phyloP scores from a whole-genome alignment of 2,888 invertebrate species.

The Corythucha ciliata region DNA sequence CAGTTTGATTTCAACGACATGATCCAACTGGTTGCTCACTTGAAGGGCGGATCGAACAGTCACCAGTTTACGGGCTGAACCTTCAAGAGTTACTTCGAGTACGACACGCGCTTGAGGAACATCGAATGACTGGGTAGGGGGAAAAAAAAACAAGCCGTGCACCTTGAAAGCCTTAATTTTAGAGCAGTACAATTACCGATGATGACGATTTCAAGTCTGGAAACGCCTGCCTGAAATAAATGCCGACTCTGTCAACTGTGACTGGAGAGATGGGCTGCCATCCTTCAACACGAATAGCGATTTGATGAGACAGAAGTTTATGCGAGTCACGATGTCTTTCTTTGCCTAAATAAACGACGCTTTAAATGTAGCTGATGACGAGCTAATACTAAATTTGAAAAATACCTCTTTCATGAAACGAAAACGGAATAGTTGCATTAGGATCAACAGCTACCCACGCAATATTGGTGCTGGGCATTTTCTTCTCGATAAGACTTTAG shows the following conservation, averaged over 20 bases:
- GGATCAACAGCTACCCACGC: constrained; percentile 65
- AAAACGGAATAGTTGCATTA: constrained; percentile 72
- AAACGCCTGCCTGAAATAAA: constrained; percentile 70
- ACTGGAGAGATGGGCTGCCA: constrained; percentile 83
- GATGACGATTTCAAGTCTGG: constrained; percentile 38
- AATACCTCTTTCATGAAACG: constrained; percentile 66
- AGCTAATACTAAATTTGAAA: neutral
- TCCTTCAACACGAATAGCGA: constrained; percentile 79
- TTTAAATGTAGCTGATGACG: neutral
- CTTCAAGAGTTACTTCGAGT: constrained; percentile 83
- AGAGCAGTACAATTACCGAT: constrained; percentile 1
- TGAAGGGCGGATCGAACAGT: constrained; percentile 84
- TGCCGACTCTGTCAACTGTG: constrained; percentile 90
- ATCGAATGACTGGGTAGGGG: constrained; percentile 30
- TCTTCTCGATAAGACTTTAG: no score
- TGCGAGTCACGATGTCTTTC: constrained; percentile 64
- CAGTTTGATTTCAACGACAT: constrained; percentile 61
- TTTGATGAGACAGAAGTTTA: constrained; percentile 70
- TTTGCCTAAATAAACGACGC: constrained; percentile 44
- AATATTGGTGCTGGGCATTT: constrained; percentile 39
- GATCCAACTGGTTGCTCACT: constrained; percentile 64
- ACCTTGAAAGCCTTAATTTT: neutral
- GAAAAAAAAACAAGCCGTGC: neutral
- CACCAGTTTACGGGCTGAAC: constrained; percentile 86
- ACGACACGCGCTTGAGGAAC: constrained; percentile 64